Evolutionary conservation across 1,140 invertebrate species (phyloP).

Genomic region (Orchestia grillus): DNA sequence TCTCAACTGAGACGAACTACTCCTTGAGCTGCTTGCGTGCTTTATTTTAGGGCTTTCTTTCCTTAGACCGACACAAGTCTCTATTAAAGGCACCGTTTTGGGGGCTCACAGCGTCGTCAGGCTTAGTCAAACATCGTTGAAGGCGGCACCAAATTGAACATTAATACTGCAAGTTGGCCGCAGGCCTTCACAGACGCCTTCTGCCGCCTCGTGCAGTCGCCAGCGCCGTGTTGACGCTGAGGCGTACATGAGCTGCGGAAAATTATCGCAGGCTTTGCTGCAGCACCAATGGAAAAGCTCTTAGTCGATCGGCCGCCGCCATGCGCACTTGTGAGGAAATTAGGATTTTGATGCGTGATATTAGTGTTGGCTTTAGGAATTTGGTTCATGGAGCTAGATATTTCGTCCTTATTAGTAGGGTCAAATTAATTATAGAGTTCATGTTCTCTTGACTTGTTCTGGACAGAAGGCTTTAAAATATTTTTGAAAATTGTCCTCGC

Average conservation of each 20-base stretch:
- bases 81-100: not conserved
- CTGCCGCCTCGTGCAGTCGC: not conserved
- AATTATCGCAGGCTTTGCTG: not conserved
- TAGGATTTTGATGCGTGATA: not conserved
- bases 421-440: not conserved
- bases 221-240: not conserved
- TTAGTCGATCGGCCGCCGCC: not conserved
- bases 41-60: not conserved
- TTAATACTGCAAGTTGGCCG: constrained; percentile 23
- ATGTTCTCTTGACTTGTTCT: not conserved
- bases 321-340: not conserved
- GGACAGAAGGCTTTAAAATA: not conserved
- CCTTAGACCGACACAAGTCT: not conserved
- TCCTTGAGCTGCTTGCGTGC: not conserved
- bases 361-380: not conserved
- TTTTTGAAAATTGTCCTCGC: not conserved
- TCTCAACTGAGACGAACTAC: not conserved
- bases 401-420: not conserved
- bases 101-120: constrained; percentile 2
- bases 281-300: not conserved
- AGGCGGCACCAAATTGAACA: constrained; percentile 48
- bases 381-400: not conserved
- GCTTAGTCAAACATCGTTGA: constrained; percentile 48
- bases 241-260: not conserved
- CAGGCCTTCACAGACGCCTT: not conserved